Conservation (phyloP, 2,113 vertebrate genomes). For the Anguilla rostrata region DNA sequence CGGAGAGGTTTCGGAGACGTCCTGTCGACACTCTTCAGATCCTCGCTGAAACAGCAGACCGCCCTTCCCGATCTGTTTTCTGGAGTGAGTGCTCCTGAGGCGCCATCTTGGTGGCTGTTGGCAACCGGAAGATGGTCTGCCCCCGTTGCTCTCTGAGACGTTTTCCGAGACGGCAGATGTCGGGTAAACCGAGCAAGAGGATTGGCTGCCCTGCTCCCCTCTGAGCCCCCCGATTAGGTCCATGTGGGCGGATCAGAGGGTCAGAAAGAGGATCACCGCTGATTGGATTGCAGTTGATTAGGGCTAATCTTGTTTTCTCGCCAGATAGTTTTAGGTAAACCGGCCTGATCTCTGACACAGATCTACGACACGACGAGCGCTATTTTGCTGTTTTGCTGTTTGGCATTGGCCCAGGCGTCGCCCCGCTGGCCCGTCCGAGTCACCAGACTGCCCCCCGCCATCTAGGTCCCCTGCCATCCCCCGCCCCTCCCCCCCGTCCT, state of each 20-base stretch:
- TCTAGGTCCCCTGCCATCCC: too few species aligned
- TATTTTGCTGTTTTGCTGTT: too few species aligned
- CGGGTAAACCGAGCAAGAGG: constrained; percentile 12
- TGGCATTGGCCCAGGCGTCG: too few species aligned
- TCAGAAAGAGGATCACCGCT: constrained; percentile 24
- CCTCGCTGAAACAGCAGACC: background rate
- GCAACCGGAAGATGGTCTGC: background rate
- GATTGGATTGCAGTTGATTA: constrained; percentile 33
- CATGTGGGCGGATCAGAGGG: background rate
- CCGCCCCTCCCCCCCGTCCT: too few species aligned
- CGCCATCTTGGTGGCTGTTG: background rate
- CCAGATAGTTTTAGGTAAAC: constrained; percentile 48
- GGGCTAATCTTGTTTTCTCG: constrained; percentile 60
- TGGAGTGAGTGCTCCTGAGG: background rate
- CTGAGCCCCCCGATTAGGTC: constrained; percentile 22
- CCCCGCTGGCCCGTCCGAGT: background rate
- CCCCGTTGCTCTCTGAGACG: too few species aligned
- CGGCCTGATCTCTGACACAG: constrained; percentile 30
- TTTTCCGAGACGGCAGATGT: background rate
- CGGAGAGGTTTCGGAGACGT: background rate
- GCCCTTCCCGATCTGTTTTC: background rate
- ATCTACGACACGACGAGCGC: background rate
- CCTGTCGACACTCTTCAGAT: background rate
- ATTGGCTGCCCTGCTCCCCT: background rate
- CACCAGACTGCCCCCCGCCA: background rate